These are phyloP conservation scores for Hyles euphorbiae DNA, from an alignment of 1,140 invertebrate genomes.

Conservation along the genomic window DNA sequence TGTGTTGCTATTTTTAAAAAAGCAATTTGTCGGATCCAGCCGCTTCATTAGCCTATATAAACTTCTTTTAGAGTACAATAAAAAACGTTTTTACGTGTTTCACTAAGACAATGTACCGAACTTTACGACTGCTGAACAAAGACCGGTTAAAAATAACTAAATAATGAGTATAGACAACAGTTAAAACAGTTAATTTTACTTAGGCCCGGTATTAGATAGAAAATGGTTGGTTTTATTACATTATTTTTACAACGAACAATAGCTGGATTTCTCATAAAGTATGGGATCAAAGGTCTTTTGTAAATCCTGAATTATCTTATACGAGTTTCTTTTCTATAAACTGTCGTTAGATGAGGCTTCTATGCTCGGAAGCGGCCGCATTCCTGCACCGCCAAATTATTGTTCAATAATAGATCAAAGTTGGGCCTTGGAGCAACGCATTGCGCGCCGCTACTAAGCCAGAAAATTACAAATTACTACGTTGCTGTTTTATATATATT, in stretches of 20 bases:
- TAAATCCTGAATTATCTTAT: slow-evolving; percentile 3
- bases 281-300: slow-evolving; percentile 11
- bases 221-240: slow-evolving; percentile 6
- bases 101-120: slow-evolving; percentile 38
- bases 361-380: slow-evolving; percentile 3
- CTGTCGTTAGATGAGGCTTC: slow-evolving; percentile 2
- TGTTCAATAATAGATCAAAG: no score
- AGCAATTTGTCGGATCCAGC: slow-evolving; percentile 29
- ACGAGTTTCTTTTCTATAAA: slow-evolving; percentile 3
- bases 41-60: slow-evolving; percentile 41
- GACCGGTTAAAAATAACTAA: slow-evolving; percentile 36
- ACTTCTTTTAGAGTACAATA: slow-evolving; percentile 60
- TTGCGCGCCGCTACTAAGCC: no score
- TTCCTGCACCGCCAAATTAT: neutral
- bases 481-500: no score
- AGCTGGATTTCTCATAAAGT: slow-evolving; percentile 2
- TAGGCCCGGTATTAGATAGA: slow-evolving; percentile 7
- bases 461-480: no score
- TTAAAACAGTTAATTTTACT: slow-evolving; percentile 17
- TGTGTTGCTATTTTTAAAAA: slow-evolving; percentile 35
- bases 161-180: slow-evolving; percentile 28
- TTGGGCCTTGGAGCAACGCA: no score
- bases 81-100: slow-evolving; percentile 43
- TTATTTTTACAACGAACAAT: slow-evolving; percentile 10
- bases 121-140: slow-evolving; percentile 42